Conservation (phyloP, 1,140 invertebrate species). For the Diuraphis noxia region DNA sequence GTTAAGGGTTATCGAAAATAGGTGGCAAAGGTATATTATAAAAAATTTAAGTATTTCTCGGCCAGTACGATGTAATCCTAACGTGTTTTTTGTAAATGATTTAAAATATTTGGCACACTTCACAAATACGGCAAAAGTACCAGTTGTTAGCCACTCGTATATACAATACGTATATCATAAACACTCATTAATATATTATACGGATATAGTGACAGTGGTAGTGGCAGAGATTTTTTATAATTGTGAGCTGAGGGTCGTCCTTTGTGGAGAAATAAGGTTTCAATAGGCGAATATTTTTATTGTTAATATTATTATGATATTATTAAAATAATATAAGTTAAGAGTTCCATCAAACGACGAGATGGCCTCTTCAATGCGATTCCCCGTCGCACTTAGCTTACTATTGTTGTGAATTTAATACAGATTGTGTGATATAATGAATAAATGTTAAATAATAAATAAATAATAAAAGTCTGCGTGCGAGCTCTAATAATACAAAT, state of each 20-base stretch:
- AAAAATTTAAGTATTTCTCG: neutral
- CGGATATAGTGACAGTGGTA: neutral
- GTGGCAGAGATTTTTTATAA: neutral
- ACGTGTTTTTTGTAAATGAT: neutral
- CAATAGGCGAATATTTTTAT: neutral
- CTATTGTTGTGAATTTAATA: no score
- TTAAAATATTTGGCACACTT: neutral
- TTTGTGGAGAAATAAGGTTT: neutral
- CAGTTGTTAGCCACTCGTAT: neutral
- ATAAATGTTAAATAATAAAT: neutral
- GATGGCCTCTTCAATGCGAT: neutral
- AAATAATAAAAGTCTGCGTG: neutral
- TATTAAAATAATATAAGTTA: no score
- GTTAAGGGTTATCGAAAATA: no score
- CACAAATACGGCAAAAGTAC: neutral
- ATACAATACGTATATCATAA: neutral
- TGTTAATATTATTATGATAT: no score
- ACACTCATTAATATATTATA: neutral
- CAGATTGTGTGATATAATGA: neutral
- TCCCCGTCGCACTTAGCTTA: neutral
- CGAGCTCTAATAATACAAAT: neutral
- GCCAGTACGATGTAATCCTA: neutral
- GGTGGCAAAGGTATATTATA: no score
- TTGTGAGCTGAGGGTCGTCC: neutral
- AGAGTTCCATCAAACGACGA: neutral